Evolutionary conservation across 2,888 invertebrate genomes (phyloP).

Genomic region (Tetheella fluctuosa): DNA sequence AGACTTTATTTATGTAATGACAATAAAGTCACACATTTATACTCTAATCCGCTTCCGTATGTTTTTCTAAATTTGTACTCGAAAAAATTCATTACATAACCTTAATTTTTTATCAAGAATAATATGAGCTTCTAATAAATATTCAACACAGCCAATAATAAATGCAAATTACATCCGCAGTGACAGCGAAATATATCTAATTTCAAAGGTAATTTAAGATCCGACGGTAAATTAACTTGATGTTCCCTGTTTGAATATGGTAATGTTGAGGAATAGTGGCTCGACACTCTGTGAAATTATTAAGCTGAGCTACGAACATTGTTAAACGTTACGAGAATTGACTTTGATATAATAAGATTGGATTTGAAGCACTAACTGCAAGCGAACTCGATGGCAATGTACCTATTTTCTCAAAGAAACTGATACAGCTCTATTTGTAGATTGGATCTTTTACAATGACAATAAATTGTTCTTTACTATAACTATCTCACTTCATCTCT

Average conservation of each 20-base stretch:
- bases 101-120: background rate
- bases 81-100: background rate
- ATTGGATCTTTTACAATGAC: background rate
- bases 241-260: constrained; percentile 56
- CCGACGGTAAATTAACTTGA: constrained; percentile 58
- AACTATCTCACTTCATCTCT: background rate
- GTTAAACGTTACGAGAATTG: constrained; percentile 2
- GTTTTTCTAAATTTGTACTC: no score
- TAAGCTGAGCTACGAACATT: background rate
- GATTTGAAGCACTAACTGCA: background rate
- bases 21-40: no score
- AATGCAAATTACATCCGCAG: constrained; percentile 64
- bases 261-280: constrained; percentile 34
- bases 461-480: no score
- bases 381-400: background rate
- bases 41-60: no score
- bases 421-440: background rate
- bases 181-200: constrained; percentile 65
- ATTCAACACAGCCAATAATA: constrained; percentile 59
- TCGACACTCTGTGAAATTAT: constrained; percentile 11
- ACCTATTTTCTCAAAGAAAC: background rate
- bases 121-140: constrained; percentile 44
- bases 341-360: constrained; percentile 1
- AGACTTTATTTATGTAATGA: no score
- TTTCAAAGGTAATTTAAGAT: constrained; percentile 63